Percentiles rank a stretch among this genome's conserved stretches.
phyloP scores from a whole-genome alignment of 1,140 invertebrate species.

The Drosophila bipectinata region DNA sequence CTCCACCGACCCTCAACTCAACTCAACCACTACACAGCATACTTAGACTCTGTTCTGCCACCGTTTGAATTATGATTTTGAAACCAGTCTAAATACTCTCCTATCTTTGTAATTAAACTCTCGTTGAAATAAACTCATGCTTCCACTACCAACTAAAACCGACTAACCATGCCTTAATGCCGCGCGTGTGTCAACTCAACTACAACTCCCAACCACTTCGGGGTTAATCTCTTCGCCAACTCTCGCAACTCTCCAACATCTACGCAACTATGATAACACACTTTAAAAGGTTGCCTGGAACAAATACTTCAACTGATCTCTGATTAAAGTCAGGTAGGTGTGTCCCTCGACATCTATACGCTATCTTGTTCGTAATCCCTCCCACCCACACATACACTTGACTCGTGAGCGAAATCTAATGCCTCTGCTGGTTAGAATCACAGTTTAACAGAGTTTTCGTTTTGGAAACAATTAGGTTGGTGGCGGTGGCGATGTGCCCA shows the following conservation, averaged over 20 bases:
- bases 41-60: slow-evolving; percentile 57
- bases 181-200: slow-evolving; percentile 73
- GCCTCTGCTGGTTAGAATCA: slow-evolving; percentile 15
- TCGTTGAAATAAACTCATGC: slow-evolving; percentile 68
- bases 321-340: slow-evolving; percentile 82
- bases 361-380: slow-evolving; percentile 5
- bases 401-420: neutral
- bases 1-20: neutral
- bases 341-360: slow-evolving; percentile 12
- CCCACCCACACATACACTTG: neutral
- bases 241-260: slow-evolving; percentile 42
- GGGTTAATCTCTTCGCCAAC: slow-evolving; percentile 83
- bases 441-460: neutral
- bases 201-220: slow-evolving; percentile 66
- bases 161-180: slow-evolving; percentile 62
- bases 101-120: slow-evolving; percentile 63
- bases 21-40: slow-evolving; percentile 31
- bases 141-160: slow-evolving; percentile 59
- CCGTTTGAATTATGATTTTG: slow-evolving; percentile 64
- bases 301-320: slow-evolving; percentile 84
- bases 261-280: slow-evolving; percentile 55
- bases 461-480: slow-evolving; percentile 58
- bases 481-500: slow-evolving; percentile 38
- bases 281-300: slow-evolving; percentile 83
- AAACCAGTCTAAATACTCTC: slow-evolving; percentile 53